phyloP scores from a whole-genome alignment of 2,888 invertebrate species.

The Parnassius glacialis region DNA sequence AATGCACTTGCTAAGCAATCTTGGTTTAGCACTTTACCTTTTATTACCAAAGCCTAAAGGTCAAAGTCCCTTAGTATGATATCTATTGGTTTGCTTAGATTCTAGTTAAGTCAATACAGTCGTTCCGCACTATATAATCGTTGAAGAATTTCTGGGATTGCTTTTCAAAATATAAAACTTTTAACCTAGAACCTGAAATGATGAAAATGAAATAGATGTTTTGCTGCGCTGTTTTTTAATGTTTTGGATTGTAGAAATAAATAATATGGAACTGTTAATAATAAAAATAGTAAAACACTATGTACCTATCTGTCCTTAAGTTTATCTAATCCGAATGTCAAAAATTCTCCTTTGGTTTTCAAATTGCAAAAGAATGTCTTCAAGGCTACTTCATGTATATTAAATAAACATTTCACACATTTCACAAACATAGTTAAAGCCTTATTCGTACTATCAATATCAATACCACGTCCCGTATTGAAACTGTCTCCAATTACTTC shows the following conservation, averaged over 20 bases:
- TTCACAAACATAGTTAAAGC: neutral
- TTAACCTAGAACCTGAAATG: neutral
- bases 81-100: conserved; percentile 11
- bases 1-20: neutral
- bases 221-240: too few species aligned
- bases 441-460: neutral
- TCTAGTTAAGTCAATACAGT: conserved; percentile 15
- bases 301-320: too few species aligned
- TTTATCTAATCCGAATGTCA: too few species aligned
- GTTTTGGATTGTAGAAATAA: too few species aligned
- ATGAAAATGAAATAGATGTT: neutral
- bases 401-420: too few species aligned
- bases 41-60: conserved; percentile 9
- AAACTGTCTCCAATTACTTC: neutral
- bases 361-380: too few species aligned
- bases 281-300: too few species aligned
- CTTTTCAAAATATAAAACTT: conserved; percentile 22
- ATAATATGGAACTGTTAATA: too few species aligned
- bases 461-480: neutral
- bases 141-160: conserved; percentile 16
- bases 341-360: too few species aligned
- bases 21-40: conserved; percentile 9
- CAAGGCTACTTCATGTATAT: too few species aligned
- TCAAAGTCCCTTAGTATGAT: conserved; percentile 9
- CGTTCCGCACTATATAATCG: conserved; percentile 16